These are phyloP conservation scores for Onychomys arenicola DNA, from an alignment of 2,797 vertebrate species.

Conservation along the genomic window DNA sequence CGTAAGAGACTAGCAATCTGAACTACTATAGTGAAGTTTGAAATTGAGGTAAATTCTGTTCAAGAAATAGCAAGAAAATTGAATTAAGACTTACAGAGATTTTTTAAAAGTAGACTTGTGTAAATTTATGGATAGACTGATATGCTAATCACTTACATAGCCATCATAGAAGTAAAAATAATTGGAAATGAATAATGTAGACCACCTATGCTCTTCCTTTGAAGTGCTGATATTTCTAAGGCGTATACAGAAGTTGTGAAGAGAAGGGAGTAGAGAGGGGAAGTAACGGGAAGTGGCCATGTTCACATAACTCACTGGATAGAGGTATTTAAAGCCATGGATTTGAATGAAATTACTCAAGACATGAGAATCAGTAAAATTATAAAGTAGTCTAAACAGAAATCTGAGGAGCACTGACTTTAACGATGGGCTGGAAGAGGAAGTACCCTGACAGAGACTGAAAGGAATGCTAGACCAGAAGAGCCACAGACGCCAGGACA, in stretches of 20 bases:
- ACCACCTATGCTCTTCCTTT: neutral
- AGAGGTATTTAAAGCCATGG: neutral
- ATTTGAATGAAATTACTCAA: neutral
- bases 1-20: neutral
- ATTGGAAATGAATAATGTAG: neutral
- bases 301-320: neutral
- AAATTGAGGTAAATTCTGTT: neutral
- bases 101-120: neutral
- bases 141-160: neutral
- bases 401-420: neutral
- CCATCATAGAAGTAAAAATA: neutral
- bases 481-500: neutral
- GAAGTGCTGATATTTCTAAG: neutral
- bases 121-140: neutral
- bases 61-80: neutral
- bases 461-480: neutral
- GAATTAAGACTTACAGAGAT: neutral
- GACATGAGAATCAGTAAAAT: neutral
- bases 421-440: neutral
- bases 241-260: too few relatives aligned
- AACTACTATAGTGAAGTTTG: neutral
- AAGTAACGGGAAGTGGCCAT: neutral
- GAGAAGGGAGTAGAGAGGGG: neutral
- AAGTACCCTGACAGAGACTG: conserved; percentile 14
- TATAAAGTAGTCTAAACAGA: neutral